Evolutionary conservation across 1,140 invertebrate species (phyloP).

Genomic region (Lethocerus indicus): DNA sequence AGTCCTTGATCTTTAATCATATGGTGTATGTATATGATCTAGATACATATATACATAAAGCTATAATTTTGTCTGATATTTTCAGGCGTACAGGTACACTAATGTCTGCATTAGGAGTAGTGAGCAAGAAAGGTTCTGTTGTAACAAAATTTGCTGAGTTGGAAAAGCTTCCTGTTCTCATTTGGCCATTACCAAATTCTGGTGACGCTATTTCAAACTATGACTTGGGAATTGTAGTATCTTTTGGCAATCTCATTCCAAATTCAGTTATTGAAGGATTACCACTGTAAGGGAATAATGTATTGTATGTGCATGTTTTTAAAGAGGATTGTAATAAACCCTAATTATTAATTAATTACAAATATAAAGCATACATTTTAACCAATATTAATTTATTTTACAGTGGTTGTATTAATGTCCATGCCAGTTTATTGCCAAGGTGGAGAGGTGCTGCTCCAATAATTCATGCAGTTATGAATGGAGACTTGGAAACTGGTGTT

Average conservation of each 20-base stretch:
- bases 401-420: conserved; percentile 83
- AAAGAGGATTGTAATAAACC: background rate
- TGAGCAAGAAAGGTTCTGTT: conserved; percentile 33
- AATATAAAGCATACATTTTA: background rate
- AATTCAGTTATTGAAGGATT: conserved; percentile 39
- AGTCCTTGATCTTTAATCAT: too few species aligned
- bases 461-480: conserved; percentile 63
- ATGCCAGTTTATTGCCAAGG: conserved; percentile 76
- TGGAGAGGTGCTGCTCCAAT: conserved; percentile 88
- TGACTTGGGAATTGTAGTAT: conserved; percentile 49
- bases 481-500: conserved; percentile 66
- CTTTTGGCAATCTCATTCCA: conserved; percentile 54
- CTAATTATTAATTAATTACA: background rate
- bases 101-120: conserved; percentile 34
- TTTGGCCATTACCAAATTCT: conserved; percentile 35
- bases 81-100: conserved; percentile 23
- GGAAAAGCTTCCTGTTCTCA: conserved; percentile 29
- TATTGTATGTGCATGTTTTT: background rate
- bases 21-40: too few species aligned
- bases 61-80: conserved; percentile 12
- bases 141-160: conserved; percentile 31
- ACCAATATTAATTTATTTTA: conserved; percentile 21
- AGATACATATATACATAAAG: too few species aligned
- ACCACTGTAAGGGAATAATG: conserved; percentile 32
- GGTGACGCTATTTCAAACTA: conserved; percentile 23